phyloP scores from a whole-genome alignment of 1,140 invertebrate species.

The Arctopsyche grandis region DNA sequence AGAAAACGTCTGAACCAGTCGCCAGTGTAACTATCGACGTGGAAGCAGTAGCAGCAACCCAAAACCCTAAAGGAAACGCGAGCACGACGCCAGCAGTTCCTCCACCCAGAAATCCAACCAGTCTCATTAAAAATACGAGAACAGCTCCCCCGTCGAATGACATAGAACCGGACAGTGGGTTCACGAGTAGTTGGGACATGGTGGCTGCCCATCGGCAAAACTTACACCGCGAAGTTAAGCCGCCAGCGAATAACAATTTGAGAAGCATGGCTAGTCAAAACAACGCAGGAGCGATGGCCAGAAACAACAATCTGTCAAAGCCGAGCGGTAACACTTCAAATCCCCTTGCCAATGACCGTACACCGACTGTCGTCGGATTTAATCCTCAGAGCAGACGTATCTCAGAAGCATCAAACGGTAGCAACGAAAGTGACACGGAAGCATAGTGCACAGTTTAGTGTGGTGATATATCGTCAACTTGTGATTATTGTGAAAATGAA shows the following conservation, averaged over 20 bases:
- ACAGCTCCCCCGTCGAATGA: not conserved
- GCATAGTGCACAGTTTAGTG: slow-evolving; percentile 19
- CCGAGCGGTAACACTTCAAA: slow-evolving; percentile 27
- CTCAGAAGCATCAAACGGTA: not conserved
- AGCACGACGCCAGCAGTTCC: slow-evolving; percentile 2
- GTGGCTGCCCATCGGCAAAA: slow-evolving; percentile 62
- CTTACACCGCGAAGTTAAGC: slow-evolving; percentile 52
- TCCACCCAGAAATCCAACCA: slow-evolving; percentile 16
- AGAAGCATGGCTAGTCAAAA: slow-evolving; percentile 44
- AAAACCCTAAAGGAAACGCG: slow-evolving; percentile 39
- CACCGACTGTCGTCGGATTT: too few relatives aligned
- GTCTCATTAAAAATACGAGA: not conserved
- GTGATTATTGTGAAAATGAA: too few relatives aligned
- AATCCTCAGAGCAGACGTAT: too few relatives aligned
- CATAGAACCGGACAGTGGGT: slow-evolving; percentile 8
- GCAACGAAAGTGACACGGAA: slow-evolving; percentile 46
- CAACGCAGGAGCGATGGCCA: not conserved
- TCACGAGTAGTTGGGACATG: slow-evolving; percentile 63
- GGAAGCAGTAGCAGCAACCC: slow-evolving; percentile 26
- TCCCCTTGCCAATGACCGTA: too few relatives aligned
- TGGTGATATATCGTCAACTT: not conserved
- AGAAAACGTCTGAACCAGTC: slow-evolving; percentile 53
- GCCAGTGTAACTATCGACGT: slow-evolving; percentile 44
- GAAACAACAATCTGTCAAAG: slow-evolving; percentile 27
- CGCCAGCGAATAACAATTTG: slow-evolving; percentile 39